These are phyloP conservation scores for Hedychridium roseum DNA, from an alignment of 2,888 invertebrate species.

Conservation along the genomic window DNA sequence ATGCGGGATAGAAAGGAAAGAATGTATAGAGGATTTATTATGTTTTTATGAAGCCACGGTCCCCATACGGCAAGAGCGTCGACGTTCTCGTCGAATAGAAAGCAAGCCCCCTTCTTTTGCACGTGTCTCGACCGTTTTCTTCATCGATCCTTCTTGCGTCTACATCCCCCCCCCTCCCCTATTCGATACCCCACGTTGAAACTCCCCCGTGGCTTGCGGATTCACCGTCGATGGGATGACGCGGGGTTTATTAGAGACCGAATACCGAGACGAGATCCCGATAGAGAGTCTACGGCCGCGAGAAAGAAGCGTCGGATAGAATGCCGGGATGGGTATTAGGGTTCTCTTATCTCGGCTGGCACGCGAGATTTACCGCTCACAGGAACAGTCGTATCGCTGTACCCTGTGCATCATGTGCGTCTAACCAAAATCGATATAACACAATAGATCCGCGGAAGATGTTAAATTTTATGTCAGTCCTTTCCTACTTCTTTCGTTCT, in stretches of 20 bases:
- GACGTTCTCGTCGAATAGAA: constrained; percentile 22
- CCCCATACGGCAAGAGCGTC: constrained; percentile 23
- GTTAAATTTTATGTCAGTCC: too few relatives aligned
- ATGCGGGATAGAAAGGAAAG: background rate
- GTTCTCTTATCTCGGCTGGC: too few relatives aligned
- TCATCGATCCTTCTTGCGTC: constrained; percentile 4
- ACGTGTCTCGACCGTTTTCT: constrained; percentile 2
- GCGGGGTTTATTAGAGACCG: constrained; percentile 21
- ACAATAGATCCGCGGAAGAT: too few relatives aligned
- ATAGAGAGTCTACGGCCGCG: constrained; percentile 6
- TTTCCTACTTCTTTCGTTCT: too few relatives aligned
- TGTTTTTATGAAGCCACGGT: constrained; percentile 42
- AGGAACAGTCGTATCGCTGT: too few relatives aligned
- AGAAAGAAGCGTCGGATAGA: background rate
- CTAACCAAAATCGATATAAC: too few relatives aligned
- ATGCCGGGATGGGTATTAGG: background rate
- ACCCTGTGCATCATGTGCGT: too few relatives aligned
- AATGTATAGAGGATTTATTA: constrained; percentile 38
- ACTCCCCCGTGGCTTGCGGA: constrained; percentile 17
- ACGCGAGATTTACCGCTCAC: too few relatives aligned
- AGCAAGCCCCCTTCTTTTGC: constrained; percentile 8
- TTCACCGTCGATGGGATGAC: constrained; percentile 12
- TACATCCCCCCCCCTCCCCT: constrained; percentile 11
- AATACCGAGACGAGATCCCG: constrained; percentile 8
- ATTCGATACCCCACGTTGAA: constrained; percentile 18